These are phyloP conservation scores for Albula glossodonta DNA, from an alignment of 2,113 vertebrate genomes.

Conservation along the genomic window DNA sequence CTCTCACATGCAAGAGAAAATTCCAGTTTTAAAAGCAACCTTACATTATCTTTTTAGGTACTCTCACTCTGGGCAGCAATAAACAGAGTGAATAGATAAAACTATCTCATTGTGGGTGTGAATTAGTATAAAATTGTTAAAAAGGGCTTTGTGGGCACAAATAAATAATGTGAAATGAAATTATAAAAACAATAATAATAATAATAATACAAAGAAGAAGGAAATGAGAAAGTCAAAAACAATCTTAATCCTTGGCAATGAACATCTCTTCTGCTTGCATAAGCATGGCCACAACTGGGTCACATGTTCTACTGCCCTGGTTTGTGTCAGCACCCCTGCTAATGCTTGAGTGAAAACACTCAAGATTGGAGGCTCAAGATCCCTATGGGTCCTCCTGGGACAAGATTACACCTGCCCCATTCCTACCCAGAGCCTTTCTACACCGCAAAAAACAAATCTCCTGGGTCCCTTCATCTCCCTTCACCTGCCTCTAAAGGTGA, in stretches of 20 bases:
- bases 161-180: too few species aligned
- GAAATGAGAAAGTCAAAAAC: not conserved
- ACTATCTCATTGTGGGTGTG: too few species aligned
- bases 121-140: too few species aligned
- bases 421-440: slow-evolving; percentile 45
- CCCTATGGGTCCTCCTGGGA: slow-evolving; percentile 36
- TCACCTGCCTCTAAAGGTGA: slow-evolving; percentile 42
- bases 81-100: too few species aligned
- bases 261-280: not conserved
- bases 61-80: too few species aligned
- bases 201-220: not conserved
- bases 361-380: not conserved
- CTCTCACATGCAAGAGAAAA: too few species aligned
- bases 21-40: too few species aligned
- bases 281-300: not conserved
- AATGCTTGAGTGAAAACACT: slow-evolving; percentile 44
- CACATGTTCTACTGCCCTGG: not conserved
- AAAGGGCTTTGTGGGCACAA: too few species aligned
- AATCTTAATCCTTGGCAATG: not conserved
- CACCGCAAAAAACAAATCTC: slow-evolving; percentile 44
- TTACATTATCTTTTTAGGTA: too few species aligned
- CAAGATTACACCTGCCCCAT: slow-evolving; percentile 41
- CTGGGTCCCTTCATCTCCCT: not conserved
- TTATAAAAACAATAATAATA: too few species aligned
- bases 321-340: not conserved